Conservation (phyloP, 2,113 vertebrate species). For the Dinomys branickii region DNA sequence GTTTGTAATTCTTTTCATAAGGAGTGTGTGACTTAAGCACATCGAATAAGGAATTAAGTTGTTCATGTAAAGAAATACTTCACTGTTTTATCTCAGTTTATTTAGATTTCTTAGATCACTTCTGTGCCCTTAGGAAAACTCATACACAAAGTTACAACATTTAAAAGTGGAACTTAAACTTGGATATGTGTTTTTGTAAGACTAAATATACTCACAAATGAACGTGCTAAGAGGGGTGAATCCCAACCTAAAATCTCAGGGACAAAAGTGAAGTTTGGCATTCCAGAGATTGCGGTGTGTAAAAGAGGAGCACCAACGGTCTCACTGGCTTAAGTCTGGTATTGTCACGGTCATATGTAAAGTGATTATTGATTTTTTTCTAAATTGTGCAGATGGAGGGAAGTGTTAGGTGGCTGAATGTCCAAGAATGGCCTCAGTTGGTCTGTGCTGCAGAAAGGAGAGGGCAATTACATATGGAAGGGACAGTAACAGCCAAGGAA, state of each 20-base stretch:
- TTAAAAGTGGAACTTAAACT: neutral
- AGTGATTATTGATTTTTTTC: neutral
- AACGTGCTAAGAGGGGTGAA: neutral
- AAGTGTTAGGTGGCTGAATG: neutral
- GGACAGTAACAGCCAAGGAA: neutral
- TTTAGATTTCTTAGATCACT: conserved; percentile 32
- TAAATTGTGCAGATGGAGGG: neutral
- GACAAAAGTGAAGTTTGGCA: neutral
- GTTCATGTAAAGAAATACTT: neutral
- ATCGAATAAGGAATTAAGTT: neutral
- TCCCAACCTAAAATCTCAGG: conserved; percentile 9
- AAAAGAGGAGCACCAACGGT: neutral
- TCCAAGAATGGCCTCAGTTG: neutral
- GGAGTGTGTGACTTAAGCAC: neutral
- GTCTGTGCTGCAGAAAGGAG: neutral
- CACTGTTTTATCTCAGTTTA: neutral
- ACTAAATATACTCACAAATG: neutral
- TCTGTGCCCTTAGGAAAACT: conserved; percentile 16
- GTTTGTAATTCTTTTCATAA: neutral
- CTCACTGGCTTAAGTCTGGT: neutral
- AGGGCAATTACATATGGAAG: neutral
- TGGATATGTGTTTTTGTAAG: neutral
- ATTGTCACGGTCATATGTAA: neutral
- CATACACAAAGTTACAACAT: conserved; percentile 6
- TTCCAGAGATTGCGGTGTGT: neutral